Percentiles rank a stretch among this genome's conserved stretches.
Conservation (phyloP, 2,888 invertebrate genomes). For the Melipona bicolor region DNA sequence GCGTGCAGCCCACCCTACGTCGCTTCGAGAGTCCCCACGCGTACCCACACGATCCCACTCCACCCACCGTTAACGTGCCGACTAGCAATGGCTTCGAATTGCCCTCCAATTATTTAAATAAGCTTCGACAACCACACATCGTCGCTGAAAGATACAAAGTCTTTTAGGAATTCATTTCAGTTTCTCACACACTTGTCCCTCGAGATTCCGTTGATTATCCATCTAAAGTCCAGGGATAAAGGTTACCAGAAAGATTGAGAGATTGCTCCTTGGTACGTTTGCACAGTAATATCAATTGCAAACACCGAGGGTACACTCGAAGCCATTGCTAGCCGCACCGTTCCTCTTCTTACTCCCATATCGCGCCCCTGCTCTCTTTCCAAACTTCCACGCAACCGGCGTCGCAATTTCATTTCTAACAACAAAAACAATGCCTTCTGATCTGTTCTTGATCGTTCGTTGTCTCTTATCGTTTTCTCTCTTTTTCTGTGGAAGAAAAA, state of each 20-base stretch:
- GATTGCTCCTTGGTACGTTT: not conserved
- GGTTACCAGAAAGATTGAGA: too few relatives aligned
- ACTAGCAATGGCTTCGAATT: slow-evolving; percentile 36
- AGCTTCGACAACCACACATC: not conserved
- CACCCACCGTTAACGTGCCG: slow-evolving; percentile 50
- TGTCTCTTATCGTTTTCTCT: not conserved
- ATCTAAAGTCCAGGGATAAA: not conserved
- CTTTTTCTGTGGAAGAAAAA: not conserved
- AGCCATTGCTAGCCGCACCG: slow-evolving; percentile 18
- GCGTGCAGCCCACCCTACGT: slow-evolving; percentile 60
- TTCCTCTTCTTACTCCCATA: slow-evolving; percentile 31
- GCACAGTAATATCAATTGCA: not conserved
- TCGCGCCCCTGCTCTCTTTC: slow-evolving; percentile 48
- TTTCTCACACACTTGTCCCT: too few relatives aligned
- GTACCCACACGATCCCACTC: slow-evolving; percentile 50
- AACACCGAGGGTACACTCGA: not conserved
- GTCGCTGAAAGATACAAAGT: not conserved
- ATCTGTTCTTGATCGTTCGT: not conserved
- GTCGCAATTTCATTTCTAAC: slow-evolving; percentile 35
- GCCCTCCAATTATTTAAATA: not conserved
- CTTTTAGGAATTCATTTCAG: not conserved
- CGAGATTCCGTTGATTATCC: too few relatives aligned
- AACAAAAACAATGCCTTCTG: slow-evolving; percentile 31
- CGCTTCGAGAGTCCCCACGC: slow-evolving; percentile 49
- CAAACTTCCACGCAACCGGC: slow-evolving; percentile 39